Conservation (phyloP, 2,797 vertebrate genomes). For the Buphagus erythrorhynchus region DNA sequence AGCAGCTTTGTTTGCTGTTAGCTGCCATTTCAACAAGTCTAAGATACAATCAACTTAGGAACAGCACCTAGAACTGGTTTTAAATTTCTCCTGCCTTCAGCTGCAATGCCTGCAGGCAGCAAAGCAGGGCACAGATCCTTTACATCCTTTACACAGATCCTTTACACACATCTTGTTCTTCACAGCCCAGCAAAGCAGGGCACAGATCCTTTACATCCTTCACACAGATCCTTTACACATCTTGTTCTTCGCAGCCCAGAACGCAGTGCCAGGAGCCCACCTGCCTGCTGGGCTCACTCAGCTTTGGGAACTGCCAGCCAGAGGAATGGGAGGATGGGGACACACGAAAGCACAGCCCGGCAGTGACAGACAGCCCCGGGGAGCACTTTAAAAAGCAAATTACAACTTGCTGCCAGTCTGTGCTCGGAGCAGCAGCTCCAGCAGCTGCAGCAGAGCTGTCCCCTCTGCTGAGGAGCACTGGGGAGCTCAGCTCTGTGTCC, state of each 20-base stretch:
- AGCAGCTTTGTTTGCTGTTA: not conserved
- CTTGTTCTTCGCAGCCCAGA: not conserved
- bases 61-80: not conserved
- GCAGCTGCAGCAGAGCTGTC: not conserved
- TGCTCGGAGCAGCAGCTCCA: not conserved
- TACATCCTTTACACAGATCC: too few relatives aligned
- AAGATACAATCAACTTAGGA: accelerated
- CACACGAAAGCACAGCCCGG: not conserved
- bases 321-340: not conserved
- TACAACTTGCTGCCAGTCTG: not conserved
- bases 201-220: too few relatives aligned
- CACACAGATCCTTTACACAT: too few relatives aligned
- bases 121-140: not conserved
- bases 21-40: not conserved
- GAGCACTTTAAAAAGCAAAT: not conserved
- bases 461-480: not conserved
- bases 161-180: too few relatives aligned
- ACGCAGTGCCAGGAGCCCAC: not conserved
- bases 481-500: not conserved
- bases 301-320: accelerated
- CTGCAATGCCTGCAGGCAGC: not conserved
- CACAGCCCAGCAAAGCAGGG: not conserved
- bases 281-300: accelerated
- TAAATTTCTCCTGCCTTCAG: not conserved
- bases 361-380: not conserved